A percentile compares a stretch with the other conserved stretches of the same genome.
phyloP scores from a whole-genome alignment of 92 coral and sea anemone genomes.

The Epizoanthus ramosus region DNA sequence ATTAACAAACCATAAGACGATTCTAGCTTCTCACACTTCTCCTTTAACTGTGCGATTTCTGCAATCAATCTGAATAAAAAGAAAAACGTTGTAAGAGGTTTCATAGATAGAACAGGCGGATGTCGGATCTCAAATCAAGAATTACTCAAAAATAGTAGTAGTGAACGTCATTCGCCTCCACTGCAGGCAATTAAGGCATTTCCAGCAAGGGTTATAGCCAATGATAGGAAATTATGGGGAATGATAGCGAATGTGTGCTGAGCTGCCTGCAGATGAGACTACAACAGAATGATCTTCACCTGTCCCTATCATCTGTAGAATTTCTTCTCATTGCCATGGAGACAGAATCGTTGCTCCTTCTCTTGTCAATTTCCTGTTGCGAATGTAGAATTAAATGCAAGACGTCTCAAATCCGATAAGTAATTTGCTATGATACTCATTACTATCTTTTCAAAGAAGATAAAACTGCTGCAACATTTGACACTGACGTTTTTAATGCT shows the following conservation, averaged over 20 bases:
- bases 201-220: not conserved
- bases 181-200: too few relatives aligned
- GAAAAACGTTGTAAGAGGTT: not conserved
- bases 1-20: not conserved
- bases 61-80: slow-evolving; percentile 10
- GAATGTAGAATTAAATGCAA: not conserved
- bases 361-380: slow-evolving; percentile 2
- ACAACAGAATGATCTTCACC: not conserved
- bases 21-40: slow-evolving; percentile 11
- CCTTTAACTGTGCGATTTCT: not conserved
- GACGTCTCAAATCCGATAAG: too few relatives aligned
- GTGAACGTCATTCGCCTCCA: too few relatives aligned
- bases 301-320: not conserved
- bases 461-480: not conserved
- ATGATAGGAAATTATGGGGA: not conserved
- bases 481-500: too few relatives aligned
- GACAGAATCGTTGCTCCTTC: slow-evolving; percentile 6
- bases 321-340: slow-evolving; percentile 14
- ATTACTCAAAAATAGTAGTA: too few relatives aligned
- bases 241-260: not conserved
- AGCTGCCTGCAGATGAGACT: not conserved
- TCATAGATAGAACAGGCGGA: not conserved
- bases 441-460: not conserved
- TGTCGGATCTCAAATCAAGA: too few relatives aligned
- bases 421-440: too few relatives aligned